Base-by-base conservation (phyloP, 1,140 invertebrate species). In the Cylas formicarius region DNA sequence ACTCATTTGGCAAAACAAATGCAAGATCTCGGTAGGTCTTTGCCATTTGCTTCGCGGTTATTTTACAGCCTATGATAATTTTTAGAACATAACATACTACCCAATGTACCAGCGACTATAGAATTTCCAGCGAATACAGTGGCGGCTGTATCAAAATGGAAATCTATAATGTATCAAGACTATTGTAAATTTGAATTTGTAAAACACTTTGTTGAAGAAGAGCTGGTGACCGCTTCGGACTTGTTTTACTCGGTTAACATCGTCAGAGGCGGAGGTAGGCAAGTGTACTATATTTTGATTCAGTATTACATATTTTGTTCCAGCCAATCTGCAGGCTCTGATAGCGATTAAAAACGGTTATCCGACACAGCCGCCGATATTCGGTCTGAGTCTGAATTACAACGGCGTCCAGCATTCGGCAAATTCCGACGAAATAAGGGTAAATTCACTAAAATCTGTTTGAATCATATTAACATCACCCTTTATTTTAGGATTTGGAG, bases 301-400 rank as follows among this genome's bases (percentile, higher is more conserved):
- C 11, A 11, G 10, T 19, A 31, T 2, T 3, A 31, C 21, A 3
- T 16, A 31, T 8, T 11, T 29, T 29, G 32, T 42, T 41, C 31
- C 69, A 58, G 89, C 82, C 28, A 83, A 81, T 61, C 66, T 94
- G 44, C 74, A 81, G 10, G 82, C 85, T 29, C 73, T 80, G 11
- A 79, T 93, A 36, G 77, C 77, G 6, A 74, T 94, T 14, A 82
- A 81, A 29, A 80, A 84, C 50, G 81, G 90, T 63, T 94, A 90
- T 65, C 91, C 90, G 2, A 71, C 75, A 42, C 74, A 77, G 31
- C 72, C 80, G 10, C 86, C 90, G 4, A 60, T 91, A 26, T 88
- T 92, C 67, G 73, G 76, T 24, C 62, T 94, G 20, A 76, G 66
- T 16, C 61, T 84, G 8, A 75, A 74, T 48, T 86, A 82, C 76